These are phyloP conservation scores for Euwallacea fornicatus DNA, from an alignment of 1,140 invertebrate genomes.

Conservation along the genomic window DNA sequence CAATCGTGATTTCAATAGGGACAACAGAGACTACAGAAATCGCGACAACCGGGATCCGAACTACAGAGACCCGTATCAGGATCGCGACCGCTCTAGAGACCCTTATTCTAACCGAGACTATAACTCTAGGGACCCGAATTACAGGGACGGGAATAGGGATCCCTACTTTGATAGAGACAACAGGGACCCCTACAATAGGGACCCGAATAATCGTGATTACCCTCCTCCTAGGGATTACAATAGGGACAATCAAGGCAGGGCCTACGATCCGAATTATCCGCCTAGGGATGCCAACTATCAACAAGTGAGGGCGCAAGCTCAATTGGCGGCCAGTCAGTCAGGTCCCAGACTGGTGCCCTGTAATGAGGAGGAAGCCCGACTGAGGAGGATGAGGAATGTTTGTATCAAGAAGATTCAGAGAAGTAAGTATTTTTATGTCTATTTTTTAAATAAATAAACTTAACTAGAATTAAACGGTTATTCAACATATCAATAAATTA, in stretches of 20 bases:
- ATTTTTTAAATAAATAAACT: too few relatives aligned
- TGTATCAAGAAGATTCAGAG: slow-evolving; percentile 45
- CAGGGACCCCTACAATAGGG: slow-evolving; percentile 24
- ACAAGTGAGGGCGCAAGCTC: slow-evolving; percentile 5
- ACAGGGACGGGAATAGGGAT: slow-evolving; percentile 29
- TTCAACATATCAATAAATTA: too few relatives aligned
- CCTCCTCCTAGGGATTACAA: slow-evolving; percentile 37
- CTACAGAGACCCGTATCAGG: slow-evolving; percentile 14
- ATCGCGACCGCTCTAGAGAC: slow-evolving; percentile 23
- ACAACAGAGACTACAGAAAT: slow-evolving; percentile 31
- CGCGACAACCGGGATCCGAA: slow-evolving; percentile 22
- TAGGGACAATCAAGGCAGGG: slow-evolving; percentile 25
- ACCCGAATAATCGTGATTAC: slow-evolving; percentile 36
- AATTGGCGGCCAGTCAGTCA: slow-evolving; percentile 15
- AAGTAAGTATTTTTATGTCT: slow-evolving; percentile 37
- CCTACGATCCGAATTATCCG: slow-evolving; percentile 32
- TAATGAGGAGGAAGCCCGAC: slow-evolving; percentile 39
- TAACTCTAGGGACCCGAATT: slow-evolving; percentile 35
- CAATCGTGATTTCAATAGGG: slow-evolving; percentile 22
- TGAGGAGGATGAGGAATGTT: slow-evolving; percentile 41
- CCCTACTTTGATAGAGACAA: slow-evolving; percentile 29
- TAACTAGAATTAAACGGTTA: too few relatives aligned
- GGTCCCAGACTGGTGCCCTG: slow-evolving; percentile 33
- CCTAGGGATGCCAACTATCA: slow-evolving; percentile 27
- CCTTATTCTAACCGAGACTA: slow-evolving; percentile 28